phyloP scores from a whole-genome alignment of 2,888 invertebrate species.

The Atherix ibis region DNA sequence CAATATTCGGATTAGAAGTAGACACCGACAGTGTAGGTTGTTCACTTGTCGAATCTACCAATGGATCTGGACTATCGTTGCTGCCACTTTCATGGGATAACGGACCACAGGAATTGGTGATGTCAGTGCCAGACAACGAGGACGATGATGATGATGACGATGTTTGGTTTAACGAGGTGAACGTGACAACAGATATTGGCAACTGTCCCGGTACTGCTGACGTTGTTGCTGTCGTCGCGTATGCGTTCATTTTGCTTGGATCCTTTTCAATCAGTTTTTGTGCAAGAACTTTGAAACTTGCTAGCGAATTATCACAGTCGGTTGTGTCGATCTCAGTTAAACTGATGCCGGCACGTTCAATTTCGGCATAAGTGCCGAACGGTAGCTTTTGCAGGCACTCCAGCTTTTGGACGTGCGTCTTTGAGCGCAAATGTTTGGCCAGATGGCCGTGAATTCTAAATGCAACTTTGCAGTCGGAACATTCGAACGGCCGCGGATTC shows the following conservation, averaged over 20 bases:
- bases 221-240: slow-evolving; percentile 27
- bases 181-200: too few species aligned
- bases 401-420: slow-evolving; percentile 88
- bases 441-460: slow-evolving; percentile 94
- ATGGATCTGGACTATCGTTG: slow-evolving; percentile 11
- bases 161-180: too few species aligned
- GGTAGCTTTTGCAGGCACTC: slow-evolving; percentile 87
- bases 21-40: too few species aligned
- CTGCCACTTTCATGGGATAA: slow-evolving; percentile 10
- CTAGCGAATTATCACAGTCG: slow-evolving; percentile 87
- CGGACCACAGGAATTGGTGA: slow-evolving; percentile 3
- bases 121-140: too few species aligned
- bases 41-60: too few species aligned
- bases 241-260: slow-evolving; percentile 51
- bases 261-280: slow-evolving; percentile 68
- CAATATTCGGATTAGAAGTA: too few species aligned
- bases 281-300: slow-evolving; percentile 69
- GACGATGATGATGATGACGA: too few species aligned
- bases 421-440: slow-evolving; percentile 90
- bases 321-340: slow-evolving; percentile 91
- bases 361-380: slow-evolving; percentile 85
- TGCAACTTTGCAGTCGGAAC: slow-evolving; percentile 88
- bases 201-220: too few species aligned
- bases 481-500: slow-evolving; percentile 92
- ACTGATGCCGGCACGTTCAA: slow-evolving; percentile 78